Evolutionary conservation across 2,113 vertebrate genomes (phyloP).

Genomic region (Lethenteron camtschaticum): DNA sequence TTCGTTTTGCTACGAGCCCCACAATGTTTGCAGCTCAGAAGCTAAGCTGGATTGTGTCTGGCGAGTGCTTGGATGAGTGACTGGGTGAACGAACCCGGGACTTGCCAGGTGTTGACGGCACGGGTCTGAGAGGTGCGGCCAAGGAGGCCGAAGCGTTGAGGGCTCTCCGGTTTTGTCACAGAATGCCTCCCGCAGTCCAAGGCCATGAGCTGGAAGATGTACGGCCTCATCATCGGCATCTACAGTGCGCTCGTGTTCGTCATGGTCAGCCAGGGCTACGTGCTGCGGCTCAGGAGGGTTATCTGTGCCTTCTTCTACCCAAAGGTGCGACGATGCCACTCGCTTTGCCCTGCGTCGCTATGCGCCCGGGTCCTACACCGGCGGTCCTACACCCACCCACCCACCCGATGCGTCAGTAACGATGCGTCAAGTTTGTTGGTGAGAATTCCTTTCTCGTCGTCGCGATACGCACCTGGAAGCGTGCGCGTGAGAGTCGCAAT

Average conservation of each 20-base stretch:
- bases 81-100: too few relatives aligned
- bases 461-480: too few relatives aligned
- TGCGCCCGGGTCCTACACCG: background rate
- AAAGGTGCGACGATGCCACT: conserved; percentile 23
- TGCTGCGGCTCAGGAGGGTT: conserved; percentile 34
- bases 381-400: background rate
- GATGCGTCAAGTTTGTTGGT: too few relatives aligned
- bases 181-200: conserved; percentile 27
- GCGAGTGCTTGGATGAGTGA: too few relatives aligned
- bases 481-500: too few relatives aligned
- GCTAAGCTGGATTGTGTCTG: too few relatives aligned
- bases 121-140: too few relatives aligned
- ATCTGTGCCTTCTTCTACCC: conserved; percentile 46
- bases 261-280: conserved; percentile 38
- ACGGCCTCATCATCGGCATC: conserved; percentile 17
- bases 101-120: too few relatives aligned
- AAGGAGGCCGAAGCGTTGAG: too few relatives aligned
- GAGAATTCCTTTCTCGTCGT: too few relatives aligned
- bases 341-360: background rate
- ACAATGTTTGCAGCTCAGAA: too few relatives aligned
- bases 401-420: background rate
- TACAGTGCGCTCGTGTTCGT: conserved; percentile 20
- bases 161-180: conserved; percentile 10
- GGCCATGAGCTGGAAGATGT: conserved; percentile 16
- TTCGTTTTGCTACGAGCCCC: too few relatives aligned